These are phyloP conservation scores for Phalanger gymnotis DNA, from an alignment of 2,797 vertebrate genomes.

Conservation along the genomic window DNA sequence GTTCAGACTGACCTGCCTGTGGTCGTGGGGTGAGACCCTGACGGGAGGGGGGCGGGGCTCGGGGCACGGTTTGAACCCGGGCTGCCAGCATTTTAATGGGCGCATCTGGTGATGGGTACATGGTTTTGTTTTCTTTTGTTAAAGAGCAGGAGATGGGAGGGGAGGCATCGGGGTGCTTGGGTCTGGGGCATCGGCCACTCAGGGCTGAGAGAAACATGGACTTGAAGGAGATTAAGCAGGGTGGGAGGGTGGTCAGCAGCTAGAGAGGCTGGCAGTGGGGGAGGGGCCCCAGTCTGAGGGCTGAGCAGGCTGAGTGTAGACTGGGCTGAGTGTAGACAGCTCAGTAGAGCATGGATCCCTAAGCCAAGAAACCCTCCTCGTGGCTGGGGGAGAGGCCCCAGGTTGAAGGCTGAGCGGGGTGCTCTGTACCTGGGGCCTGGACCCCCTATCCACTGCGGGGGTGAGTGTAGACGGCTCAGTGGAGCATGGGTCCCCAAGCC, in stretches of 20 bases:
- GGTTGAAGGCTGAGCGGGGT: too few relatives aligned
- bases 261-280: too few relatives aligned
- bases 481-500: background rate
- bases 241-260: background rate
- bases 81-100: background rate
- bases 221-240: background rate
- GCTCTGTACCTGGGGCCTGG: too few relatives aligned
- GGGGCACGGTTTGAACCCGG: background rate
- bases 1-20: too few relatives aligned
- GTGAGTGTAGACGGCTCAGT: background rate
- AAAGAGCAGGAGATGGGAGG: background rate
- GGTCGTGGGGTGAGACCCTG: background rate
- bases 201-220: background rate
- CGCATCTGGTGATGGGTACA: accelerated
- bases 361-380: too few relatives aligned
- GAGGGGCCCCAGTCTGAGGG: too few relatives aligned
- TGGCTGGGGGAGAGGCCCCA: too few relatives aligned
- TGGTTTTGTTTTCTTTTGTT: background rate
- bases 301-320: too few relatives aligned
- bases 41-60: background rate
- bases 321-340: too few relatives aligned
- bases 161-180: background rate
- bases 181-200: background rate
- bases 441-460: too few relatives aligned
- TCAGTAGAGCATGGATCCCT: too few relatives aligned